Conservation (phyloP, 2,888 invertebrate species). For the Torymus texanus region DNA sequence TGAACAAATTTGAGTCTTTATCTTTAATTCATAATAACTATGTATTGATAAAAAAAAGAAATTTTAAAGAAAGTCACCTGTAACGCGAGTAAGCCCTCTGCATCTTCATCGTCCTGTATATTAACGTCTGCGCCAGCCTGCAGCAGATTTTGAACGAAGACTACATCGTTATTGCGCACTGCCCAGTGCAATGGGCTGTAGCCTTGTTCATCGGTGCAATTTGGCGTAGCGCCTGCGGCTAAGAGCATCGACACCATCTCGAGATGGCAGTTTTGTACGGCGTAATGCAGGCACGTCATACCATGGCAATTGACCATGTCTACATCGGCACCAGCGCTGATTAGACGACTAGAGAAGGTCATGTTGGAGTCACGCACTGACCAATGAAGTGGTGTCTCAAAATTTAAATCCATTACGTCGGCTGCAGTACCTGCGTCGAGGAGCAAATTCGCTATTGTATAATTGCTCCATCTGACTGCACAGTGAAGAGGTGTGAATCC, state of each 20-base stretch:
- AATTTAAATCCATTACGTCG: slow-evolving; percentile 32
- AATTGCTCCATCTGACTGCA: slow-evolving; percentile 24
- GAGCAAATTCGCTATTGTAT: slow-evolving; percentile 1
- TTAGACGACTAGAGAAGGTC: slow-evolving; percentile 5
- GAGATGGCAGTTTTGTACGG: not conserved
- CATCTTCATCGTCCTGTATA: slow-evolving; percentile 39
- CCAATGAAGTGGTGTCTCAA: slow-evolving; percentile 38
- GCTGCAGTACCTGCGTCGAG: slow-evolving; percentile 16
- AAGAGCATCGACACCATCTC: slow-evolving; percentile 15
- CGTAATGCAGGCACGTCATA: slow-evolving; percentile 36
- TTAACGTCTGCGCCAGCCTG: slow-evolving; percentile 42
- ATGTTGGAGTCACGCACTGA: slow-evolving; percentile 15
- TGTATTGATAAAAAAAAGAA: too few relatives aligned
- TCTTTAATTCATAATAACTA: too few relatives aligned
- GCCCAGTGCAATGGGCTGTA: slow-evolving; percentile 42
- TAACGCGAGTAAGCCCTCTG: slow-evolving; percentile 23
- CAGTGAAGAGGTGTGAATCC: slow-evolving; percentile 34
- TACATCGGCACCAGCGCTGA: slow-evolving; percentile 27
- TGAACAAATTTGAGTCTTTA: too few relatives aligned
- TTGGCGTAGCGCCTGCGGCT: slow-evolving; percentile 25
- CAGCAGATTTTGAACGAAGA: slow-evolving; percentile 18
- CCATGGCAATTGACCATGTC: slow-evolving; percentile 37
- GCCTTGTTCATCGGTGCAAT: slow-evolving; percentile 40
- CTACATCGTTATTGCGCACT: slow-evolving; percentile 13
- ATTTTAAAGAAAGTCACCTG: slow-evolving; percentile 12